These are phyloP conservation scores for Leuciscus waleckii DNA, from an alignment of 2,797 vertebrate genomes.

Conservation along the genomic window DNA sequence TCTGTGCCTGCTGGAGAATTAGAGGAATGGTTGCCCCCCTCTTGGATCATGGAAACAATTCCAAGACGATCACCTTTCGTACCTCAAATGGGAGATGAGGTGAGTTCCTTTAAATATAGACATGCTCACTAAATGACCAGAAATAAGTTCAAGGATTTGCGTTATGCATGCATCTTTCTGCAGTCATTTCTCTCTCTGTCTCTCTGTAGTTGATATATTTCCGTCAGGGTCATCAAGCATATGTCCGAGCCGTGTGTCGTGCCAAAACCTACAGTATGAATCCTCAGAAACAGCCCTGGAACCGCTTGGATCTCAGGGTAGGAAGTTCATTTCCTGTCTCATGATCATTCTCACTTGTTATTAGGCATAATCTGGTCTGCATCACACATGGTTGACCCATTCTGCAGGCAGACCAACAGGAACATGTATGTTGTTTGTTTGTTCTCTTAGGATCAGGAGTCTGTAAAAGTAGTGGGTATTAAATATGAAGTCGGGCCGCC, in stretches of 20 bases:
- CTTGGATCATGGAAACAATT: conserved; percentile 95
- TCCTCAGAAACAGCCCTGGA: conserved; percentile 98
- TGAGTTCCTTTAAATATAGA: conserved; percentile 64
- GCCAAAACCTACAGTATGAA: conserved; percentile 94
- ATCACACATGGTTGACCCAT: not conserved
- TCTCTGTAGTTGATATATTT: conserved; percentile 92
- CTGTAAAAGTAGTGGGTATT: conserved; percentile 96
- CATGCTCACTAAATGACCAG: not conserved
- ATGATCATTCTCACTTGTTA: not conserved
- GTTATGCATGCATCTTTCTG: not conserved
- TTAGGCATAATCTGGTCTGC: not conserved
- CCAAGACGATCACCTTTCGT: conserved; percentile 94
- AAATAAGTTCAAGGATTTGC: not conserved
- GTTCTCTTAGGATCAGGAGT: conserved; percentile 91
- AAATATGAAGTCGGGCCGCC: conserved; percentile 97
- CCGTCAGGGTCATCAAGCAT: conserved; percentile 97
- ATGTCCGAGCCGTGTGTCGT: conserved; percentile 92
- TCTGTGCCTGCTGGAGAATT: conserved; percentile 85
- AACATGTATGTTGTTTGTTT: conserved; percentile 6
- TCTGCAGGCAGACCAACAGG: not conserved
- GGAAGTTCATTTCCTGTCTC: conserved; percentile 48
- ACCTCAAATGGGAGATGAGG: conserved; percentile 99
- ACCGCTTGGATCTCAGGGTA: conserved; percentile 98
- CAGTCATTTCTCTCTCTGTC: conserved; percentile 36
- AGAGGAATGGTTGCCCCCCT: conserved; percentile 91